Percentiles rank a stretch among this genome's conserved stretches.
Conservation (phyloP, 2,797 vertebrate species). For the Neomorphus geoffroyi region DNA sequence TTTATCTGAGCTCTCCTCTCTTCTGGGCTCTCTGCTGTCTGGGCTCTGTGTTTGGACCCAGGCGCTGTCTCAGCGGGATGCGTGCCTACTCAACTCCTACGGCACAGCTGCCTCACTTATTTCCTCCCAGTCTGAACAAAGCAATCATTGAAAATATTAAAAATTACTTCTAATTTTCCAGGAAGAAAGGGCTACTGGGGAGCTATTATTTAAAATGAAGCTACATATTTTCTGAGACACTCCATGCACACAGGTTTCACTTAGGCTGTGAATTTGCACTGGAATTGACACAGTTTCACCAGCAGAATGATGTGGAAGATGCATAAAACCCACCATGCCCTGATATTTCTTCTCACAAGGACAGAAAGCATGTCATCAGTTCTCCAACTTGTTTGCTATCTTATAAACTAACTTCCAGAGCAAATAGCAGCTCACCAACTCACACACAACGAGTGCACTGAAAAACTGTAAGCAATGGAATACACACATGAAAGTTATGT, state of each 20-base stretch:
- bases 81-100: fast-evolving
- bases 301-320: neutral
- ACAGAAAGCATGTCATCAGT: neutral
- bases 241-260: fast-evolving
- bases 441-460: neutral
- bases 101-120: neutral
- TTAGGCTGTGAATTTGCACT: neutral
- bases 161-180: neutral
- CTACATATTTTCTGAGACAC: neutral
- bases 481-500: neutral
- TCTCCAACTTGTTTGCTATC: neutral
- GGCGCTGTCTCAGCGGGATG: neutral
- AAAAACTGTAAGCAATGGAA: neutral
- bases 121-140: neutral
- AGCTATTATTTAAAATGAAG: neutral
- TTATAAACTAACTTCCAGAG: neutral
- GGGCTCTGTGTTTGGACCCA: neutral
- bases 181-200: neutral
- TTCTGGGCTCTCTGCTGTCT: neutral
- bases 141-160: neutral
- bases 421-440: neutral
- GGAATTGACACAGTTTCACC: neutral
- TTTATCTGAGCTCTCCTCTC: neutral
- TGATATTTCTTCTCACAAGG: neutral
- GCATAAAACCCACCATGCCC: neutral